Percentiles rank a stretch among this genome's conserved stretches.
These are phyloP conservation scores for Brienomyrus brachyistius DNA, from an alignment of 2,113 vertebrate species.

Conservation along the genomic window DNA sequence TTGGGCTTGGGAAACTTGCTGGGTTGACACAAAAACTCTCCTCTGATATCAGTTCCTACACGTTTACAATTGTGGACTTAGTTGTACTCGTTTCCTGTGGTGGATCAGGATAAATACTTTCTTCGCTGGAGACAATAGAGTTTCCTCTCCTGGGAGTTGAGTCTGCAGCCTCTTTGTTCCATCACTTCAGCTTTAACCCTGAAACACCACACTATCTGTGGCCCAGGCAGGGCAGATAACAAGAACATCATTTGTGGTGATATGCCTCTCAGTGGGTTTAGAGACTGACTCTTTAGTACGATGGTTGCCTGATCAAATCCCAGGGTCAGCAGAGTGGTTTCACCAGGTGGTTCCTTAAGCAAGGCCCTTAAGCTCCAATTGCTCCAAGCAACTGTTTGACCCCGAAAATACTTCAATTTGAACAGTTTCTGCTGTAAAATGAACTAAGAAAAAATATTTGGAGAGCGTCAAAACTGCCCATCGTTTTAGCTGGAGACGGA, in stretches of 20 bases:
- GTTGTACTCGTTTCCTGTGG: background rate
- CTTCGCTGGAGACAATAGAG: background rate
- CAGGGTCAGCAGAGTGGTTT: background rate
- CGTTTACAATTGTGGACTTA: background rate
- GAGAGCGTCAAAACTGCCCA: background rate
- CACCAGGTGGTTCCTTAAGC: background rate
- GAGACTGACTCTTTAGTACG: background rate
- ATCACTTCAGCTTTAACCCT: background rate
- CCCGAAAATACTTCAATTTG: background rate
- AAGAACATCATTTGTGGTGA: background rate
- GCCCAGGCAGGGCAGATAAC: background rate
- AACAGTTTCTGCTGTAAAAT: background rate
- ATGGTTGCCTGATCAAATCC: background rate
- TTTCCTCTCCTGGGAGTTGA: background rate
- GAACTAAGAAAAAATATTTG: background rate
- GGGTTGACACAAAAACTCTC: background rate
- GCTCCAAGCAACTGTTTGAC: background rate
- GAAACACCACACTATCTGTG: background rate
- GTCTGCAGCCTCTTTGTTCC: background rate
- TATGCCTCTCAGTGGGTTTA: background rate
- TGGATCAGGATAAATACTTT: background rate
- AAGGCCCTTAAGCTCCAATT: background rate
- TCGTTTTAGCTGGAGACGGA: slow-evolving; percentile 82
- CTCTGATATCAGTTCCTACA: background rate
- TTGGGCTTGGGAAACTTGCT: background rate